Evolutionary conservation across 2,888 invertebrate genomes (phyloP), one percentile per base, ranked within the genome.

Genomic region (Synanthedon andrenaeformis): DNA sequence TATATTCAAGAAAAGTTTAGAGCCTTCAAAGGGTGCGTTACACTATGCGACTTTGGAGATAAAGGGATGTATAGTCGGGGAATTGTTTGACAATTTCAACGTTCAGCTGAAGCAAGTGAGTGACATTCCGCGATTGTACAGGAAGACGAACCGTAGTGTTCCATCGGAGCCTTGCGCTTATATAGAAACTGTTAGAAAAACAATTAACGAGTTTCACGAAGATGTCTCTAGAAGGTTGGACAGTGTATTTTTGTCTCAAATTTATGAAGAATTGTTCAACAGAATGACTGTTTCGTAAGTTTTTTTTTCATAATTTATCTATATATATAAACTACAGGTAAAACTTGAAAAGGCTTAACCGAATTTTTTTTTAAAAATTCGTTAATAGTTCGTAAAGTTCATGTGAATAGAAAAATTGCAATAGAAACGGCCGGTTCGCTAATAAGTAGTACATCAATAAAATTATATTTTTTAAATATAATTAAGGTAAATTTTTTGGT

Each of bases 111-210:
- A 92, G 59, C 93, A 94, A 89, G 96, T 98, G 4, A 94, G 92
- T 63, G 97, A 98, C 74, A 95, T 99, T 77, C 99, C 99, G 2
- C 89, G 98, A 58, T 84, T 98, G 54, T 98, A 96, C 76, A 89
- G 97, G 54, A 93, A 96, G 76, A 98, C 98, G 0, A 98, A 98
- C 74, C 90, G 96, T 58, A 96, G 94, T 62, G 89, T 93, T 28
- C 97, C 97, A 0, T 92, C 91, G 1, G 93, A 93, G 65, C 91
- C 94, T 42, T 96, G 96, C 59, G 77, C 89, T 14, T 98, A 97
- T 70, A 91, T 95, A n/a, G 91, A 91, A 48, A 88, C 90, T 55
- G 89, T 93, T 62, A 66, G 92, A 0, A 89, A 86, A 56, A 89
- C 91, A 3, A 80, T 94, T 52, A 75, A 79, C 10, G 88, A 89